A percentile compares a stretch with the other conserved stretches of the same genome.
Evolutionary conservation across 35 echinoderm and acorn worm species (phyloP).

Genomic region (Holothuria glaberrima): DNA sequence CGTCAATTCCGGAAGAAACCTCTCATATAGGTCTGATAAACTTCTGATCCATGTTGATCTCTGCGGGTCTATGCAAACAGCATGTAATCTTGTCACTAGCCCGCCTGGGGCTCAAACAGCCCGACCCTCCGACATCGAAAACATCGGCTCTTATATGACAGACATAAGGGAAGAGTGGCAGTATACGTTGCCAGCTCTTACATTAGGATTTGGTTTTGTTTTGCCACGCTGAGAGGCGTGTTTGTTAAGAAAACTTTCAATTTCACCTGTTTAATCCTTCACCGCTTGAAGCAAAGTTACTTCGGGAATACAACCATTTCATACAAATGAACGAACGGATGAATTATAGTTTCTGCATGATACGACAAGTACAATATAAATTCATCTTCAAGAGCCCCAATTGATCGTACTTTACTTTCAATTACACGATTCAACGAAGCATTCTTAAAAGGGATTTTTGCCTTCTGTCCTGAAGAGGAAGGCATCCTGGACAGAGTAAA

Average conservation of each 20-base stretch:
- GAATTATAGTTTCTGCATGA: background rate
- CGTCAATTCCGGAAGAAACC: slow-evolving; percentile 40
- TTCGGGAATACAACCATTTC: background rate
- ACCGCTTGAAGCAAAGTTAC: background rate
- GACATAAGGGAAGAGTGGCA: background rate
- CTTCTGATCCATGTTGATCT: slow-evolving; percentile 34
- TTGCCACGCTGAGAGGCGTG: slow-evolving; percentile 39
- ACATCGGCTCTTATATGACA: background rate
- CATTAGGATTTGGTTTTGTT: slow-evolving; percentile 46
- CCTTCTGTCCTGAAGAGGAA: background rate
- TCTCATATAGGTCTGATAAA: background rate
- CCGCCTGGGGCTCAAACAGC: slow-evolving; percentile 27
- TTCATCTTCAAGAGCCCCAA: too few species aligned
- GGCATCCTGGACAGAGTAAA: too few species aligned
- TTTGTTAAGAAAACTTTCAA: slow-evolving; percentile 50
- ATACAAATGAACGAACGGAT: background rate
- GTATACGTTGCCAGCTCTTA: background rate
- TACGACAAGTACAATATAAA: background rate
- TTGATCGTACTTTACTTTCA: too few species aligned
- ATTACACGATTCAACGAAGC: background rate
- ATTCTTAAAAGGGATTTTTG: background rate
- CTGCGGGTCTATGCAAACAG: slow-evolving; percentile 50
- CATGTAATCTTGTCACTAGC: slow-evolving; percentile 16
- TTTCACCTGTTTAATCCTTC: slow-evolving; percentile 60
- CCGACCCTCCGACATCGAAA: background rate